Evolutionary conservation across 2,113 vertebrate genomes (phyloP), one percentile per base, ranked within the genome.

Genomic region (Labeo catla): DNA sequence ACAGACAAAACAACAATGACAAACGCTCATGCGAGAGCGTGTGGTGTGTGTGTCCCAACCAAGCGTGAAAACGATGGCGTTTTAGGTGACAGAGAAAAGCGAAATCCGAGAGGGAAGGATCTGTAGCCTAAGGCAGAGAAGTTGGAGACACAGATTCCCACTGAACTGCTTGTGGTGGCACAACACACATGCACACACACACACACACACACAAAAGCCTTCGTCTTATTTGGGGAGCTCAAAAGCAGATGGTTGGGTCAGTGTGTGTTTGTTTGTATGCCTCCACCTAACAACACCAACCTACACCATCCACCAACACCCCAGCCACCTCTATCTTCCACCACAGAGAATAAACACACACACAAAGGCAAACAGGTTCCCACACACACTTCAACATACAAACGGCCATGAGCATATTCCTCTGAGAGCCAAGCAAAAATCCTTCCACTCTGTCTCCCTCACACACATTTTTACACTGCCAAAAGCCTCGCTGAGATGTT

Each of bases 401-500:
- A 49, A 86, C 36, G 12, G 12, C 54, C n/a, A 15, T 45, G 15
- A 39, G 23, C 21, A 52, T 23, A 57, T 79, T 80, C 77, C 50
- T 52, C 52, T 7, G 28, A 85, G 77, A 16, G 47, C 21, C 7
- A 11, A 86, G 36, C 23, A 54, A 73, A 84, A 43, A 54, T 84
- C 21, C 49, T 83, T 43, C 50, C 21, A 57, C 63, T 65, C 39
- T 23, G 19, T 65, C 45, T 50, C 68, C 8, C 66, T 21, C 61
- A 70, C 66, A 84, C 82, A 84, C 50, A 57, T 39, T 45, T 54
- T 39, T 45, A 59, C 9, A n/a, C 82, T 84, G 82, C 68, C 82
- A 84, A 84, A 84, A 84, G 82, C 82, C 66, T 84, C 12, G 21
- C 82, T 57, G 82, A 84, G 68, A 84, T 84, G 50, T 84, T 84